A percentile compares a stretch with the other conserved stretches of the same genome.
Conservation (phyloP, 2,113 vertebrate genomes). For the human region GRCh38 chr18:77413501-77414000, state of each 20-base stretch:
- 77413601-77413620: background rate
- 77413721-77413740: background rate
- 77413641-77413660: too few species aligned
- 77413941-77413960: background rate
- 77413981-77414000: too few species aligned
- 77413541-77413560: background rate
- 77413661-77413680: too few species aligned
- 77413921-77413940: background rate
- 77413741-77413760: rapidly evolving
- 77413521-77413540: background rate
- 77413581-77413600: background rate
- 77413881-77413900: background rate
- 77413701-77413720: background rate
- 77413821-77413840: background rate
- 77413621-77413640: too few species aligned
- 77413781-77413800: background rate
- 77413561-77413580: background rate
- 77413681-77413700: background rate
- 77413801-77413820: background rate
- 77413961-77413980: too few species aligned
- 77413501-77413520: too few species aligned
- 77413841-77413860: background rate
- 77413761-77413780: too few species aligned
- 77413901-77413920: background rate
- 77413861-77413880: background rate